These are phyloP conservation scores for Phyllotreta cruciferae DNA, from an alignment of 2,888 invertebrate genomes.

Conservation along the genomic window DNA sequence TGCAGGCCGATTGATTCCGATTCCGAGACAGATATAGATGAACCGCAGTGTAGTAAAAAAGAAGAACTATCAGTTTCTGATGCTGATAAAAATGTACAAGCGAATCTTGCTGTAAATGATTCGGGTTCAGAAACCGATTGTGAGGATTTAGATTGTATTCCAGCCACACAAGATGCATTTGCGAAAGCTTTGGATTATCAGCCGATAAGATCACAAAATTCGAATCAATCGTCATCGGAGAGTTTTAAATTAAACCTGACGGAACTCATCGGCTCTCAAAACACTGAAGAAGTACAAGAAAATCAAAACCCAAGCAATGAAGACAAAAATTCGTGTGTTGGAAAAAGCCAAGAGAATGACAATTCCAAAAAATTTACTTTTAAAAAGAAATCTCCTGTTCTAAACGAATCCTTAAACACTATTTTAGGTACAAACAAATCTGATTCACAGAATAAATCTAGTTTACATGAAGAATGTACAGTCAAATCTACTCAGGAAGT, in stretches of 20 bases:
- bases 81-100: not conserved
- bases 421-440: conserved; percentile 27
- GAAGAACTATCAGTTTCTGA: too few species aligned
- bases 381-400: conserved; percentile 31
- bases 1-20: not conserved
- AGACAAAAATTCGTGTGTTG: conserved; percentile 9
- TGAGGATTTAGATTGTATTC: conserved; percentile 47
- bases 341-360: conserved; percentile 16
- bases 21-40: conserved; percentile 7
- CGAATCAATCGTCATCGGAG: conserved; percentile 42
- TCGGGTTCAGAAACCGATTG: conserved; percentile 41
- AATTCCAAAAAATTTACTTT: conserved; percentile 35
- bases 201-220: conserved; percentile 18
- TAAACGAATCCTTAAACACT: conserved; percentile 32
- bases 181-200: conserved; percentile 32
- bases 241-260: conserved; percentile 48
- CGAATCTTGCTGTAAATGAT: conserved; percentile 5
- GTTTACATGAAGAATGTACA: conserved; percentile 20
- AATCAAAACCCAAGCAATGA: conserved; percentile 4
- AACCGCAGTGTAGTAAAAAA: not conserved
- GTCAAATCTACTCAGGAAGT: conserved; percentile 27
- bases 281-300: conserved; percentile 12
- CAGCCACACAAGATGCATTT: conserved; percentile 47
- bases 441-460: not conserved
- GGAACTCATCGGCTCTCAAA: conserved; percentile 38